These are phyloP conservation scores for Pyralis farinalis DNA, from an alignment of 2,888 invertebrate species.

Conservation along the genomic window DNA sequence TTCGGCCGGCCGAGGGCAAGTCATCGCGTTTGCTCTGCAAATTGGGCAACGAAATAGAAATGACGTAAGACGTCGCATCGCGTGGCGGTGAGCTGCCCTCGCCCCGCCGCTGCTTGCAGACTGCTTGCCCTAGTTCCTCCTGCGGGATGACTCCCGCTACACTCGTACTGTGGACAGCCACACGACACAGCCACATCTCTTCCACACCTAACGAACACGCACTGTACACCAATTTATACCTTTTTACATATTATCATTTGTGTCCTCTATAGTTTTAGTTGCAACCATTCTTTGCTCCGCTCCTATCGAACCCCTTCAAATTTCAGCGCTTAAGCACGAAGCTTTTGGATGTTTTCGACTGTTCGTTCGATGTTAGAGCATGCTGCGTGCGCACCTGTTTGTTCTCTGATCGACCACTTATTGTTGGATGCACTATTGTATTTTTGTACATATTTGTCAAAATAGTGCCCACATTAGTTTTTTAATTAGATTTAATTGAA, in stretches of 20 bases:
- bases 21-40: conserved; percentile 25
- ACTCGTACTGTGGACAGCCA: conserved; percentile 22
- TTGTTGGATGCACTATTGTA: conserved; percentile 1
- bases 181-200: conserved; percentile 35
- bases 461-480: conserved; percentile 27
- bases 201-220: conserved; percentile 27
- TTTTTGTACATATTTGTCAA: not conserved
- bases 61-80: too few relatives aligned
- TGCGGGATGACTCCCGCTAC: conserved; percentile 12
- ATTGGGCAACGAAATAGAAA: too few relatives aligned
- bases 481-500: conserved; percentile 46
- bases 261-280: conserved; percentile 9
- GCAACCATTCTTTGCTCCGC: conserved; percentile 16
- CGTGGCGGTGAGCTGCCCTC: conserved; percentile 21
- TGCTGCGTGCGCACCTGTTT: not conserved
- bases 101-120: conserved; percentile 26
- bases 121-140: conserved; percentile 27
- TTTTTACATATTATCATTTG: conserved; percentile 16
- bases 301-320: conserved; percentile 4
- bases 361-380: conserved; percentile 5
- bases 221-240: conserved; percentile 20
- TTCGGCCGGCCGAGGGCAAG: conserved; percentile 44
- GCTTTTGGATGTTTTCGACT: conserved; percentile 16
- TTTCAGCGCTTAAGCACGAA: conserved; percentile 17
- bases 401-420: not conserved